These are phyloP conservation scores for Salmo trutta DNA, from an alignment of 2,797 vertebrate species.

Conservation along the genomic window DNA sequence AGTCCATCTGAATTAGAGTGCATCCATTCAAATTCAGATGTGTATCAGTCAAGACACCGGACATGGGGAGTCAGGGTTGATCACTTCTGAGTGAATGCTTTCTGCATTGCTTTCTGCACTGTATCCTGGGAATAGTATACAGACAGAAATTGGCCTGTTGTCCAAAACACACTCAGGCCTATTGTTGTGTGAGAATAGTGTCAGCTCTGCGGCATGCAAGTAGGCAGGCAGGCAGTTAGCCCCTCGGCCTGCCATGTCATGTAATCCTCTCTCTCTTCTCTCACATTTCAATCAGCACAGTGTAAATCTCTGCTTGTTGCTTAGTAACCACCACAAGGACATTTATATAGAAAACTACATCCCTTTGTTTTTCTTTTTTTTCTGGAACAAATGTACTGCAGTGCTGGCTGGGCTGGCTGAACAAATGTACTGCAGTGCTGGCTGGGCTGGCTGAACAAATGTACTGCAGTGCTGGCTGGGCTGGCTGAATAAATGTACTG, in stretches of 20 bases:
- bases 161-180: slow-evolving; percentile 44
- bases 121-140: background rate
- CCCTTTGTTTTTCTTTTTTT: background rate
- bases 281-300: slow-evolving; percentile 70
- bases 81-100: slow-evolving; percentile 34
- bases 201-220: slow-evolving; percentile 24
- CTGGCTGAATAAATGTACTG: no score
- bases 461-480: no score
- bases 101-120: slow-evolving; percentile 16
- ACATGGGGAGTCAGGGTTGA: slow-evolving; percentile 15
- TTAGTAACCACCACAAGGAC: slow-evolving; percentile 70
- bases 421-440: no score
- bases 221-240: slow-evolving; percentile 5
- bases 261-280: slow-evolving; percentile 54
- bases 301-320: slow-evolving; percentile 68
- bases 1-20: slow-evolving; percentile 61
- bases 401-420: no score
- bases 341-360: slow-evolving; percentile 63
- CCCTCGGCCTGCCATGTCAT: slow-evolving; percentile 37
- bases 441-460: no score
- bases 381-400: no score
- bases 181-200: slow-evolving; percentile 24
- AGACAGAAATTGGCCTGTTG: slow-evolving; percentile 45
- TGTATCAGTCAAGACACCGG: slow-evolving; percentile 40
- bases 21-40: slow-evolving; percentile 68